Evolutionary conservation across 2,113 vertebrate genomes (phyloP).

Genomic region (Anser brachyrhynchus): DNA sequence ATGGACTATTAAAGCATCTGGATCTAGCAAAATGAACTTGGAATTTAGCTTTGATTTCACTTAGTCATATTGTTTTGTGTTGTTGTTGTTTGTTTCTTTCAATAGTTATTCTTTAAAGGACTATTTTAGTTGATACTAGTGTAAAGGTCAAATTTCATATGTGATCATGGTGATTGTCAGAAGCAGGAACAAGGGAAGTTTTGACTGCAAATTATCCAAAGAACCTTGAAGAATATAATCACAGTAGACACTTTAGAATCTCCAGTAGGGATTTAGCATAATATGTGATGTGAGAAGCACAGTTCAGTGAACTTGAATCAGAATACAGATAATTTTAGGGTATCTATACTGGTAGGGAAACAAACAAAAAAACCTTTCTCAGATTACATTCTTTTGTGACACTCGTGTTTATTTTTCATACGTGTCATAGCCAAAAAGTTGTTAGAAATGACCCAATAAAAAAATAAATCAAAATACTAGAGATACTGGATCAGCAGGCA

Average conservation of each 20-base stretch:
- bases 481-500: background rate
- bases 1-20: background rate
- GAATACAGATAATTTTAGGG: background rate
- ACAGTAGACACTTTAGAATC: background rate
- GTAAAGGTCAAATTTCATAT: background rate
- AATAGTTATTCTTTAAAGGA: background rate
- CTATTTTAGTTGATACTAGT: background rate
- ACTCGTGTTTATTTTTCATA: background rate
- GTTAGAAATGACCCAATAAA: background rate
- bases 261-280: background rate
- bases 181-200: background rate
- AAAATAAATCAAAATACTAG: background rate
- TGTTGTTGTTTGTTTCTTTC: background rate
- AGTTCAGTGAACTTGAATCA: background rate
- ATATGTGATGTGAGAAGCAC: background rate
- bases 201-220: background rate
- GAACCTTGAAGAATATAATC: background rate
- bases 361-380: background rate
- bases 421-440: background rate
- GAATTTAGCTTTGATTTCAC: background rate
- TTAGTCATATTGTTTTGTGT: background rate
- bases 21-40: background rate
- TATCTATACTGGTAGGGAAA: background rate
- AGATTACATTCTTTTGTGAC: background rate
- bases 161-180: background rate